Conservation (phyloP, 1,140 invertebrate species). For the Pachypeltis micranthus region DNA sequence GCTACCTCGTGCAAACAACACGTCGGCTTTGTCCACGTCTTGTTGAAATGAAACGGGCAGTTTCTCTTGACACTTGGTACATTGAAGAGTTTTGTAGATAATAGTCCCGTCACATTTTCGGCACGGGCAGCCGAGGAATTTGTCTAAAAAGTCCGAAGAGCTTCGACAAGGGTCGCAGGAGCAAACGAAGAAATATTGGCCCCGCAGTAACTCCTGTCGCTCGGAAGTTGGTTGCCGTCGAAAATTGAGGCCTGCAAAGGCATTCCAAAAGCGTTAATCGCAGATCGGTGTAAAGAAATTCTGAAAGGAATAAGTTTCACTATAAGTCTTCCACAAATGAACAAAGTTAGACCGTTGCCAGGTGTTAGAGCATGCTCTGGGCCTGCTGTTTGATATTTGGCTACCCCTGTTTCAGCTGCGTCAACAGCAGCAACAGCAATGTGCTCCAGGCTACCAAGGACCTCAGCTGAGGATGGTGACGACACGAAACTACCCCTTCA, state of each 20-base stretch:
- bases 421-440: constrained; percentile 38
- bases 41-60: constrained; percentile 26
- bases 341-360: no score
- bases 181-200: constrained; percentile 50
- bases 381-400: no score
- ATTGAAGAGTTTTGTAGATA: not conserved
- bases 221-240: constrained; percentile 43
- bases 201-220: constrained; percentile 44
- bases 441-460: constrained; percentile 28
- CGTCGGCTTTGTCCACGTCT: constrained; percentile 29
- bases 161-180: constrained; percentile 47
- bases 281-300: no score
- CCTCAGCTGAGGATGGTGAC: constrained; percentile 34
- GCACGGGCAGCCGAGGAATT: constrained; percentile 30
- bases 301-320: no score
- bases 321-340: no score
- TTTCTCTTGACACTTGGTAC: constrained; percentile 30
- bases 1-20: constrained; percentile 30
- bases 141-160: constrained; percentile 30
- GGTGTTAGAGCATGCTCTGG: no score
- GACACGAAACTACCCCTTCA: constrained; percentile 26
- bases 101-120: constrained; percentile 21
- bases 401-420: no score
- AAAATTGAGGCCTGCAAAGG: constrained; percentile 46
- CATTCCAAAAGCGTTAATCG: no score